Evolutionary conservation across 2,888 invertebrate genomes (phyloP).

Genomic region (Hirtodrosophila duncani): DNA sequence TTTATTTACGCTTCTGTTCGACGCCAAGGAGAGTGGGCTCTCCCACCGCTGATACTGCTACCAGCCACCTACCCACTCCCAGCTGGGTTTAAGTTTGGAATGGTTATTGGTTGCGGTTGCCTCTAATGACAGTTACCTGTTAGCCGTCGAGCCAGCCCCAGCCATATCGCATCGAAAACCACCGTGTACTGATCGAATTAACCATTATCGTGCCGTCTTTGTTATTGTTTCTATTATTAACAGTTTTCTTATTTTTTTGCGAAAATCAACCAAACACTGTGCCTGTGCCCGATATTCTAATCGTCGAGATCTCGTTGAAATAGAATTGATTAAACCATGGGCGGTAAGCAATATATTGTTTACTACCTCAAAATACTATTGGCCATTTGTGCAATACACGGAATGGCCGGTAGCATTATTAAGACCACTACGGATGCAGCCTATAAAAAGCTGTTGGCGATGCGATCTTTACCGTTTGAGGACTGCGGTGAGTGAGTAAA

Average conservation of each 20-base stretch:
- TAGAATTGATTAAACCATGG: conserved; percentile 47
- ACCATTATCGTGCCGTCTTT: conserved; percentile 42
- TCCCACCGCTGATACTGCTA: conserved; percentile 4
- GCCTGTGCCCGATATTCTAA: conserved; percentile 44
- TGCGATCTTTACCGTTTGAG: conserved; percentile 65
- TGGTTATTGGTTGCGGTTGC: conserved; percentile 3
- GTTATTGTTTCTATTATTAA: conserved; percentile 32
- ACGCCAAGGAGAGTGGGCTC: conserved; percentile 10
- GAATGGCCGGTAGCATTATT: conserved; percentile 13
- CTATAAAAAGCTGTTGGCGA: conserved; percentile 35
- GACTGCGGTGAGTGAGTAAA: conserved; percentile 71
- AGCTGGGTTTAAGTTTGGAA: conserved; percentile 6
- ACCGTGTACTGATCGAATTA: conserved; percentile 9
- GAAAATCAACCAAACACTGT: conserved; percentile 11
- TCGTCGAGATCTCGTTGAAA: conserved; percentile 16
- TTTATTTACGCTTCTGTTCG: conserved; percentile 34
- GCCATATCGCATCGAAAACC: conserved; percentile 34
- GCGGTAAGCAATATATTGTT: conserved; percentile 42
- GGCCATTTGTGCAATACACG: conserved; percentile 27
- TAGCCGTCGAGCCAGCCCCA: conserved; percentile 35
- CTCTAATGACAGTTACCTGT: conserved; percentile 40
- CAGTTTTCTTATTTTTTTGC: conserved; percentile 16
- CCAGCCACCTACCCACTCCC: conserved; percentile 15
- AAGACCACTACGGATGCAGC: conserved; percentile 24
- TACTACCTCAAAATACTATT: conserved; percentile 56